phyloP scores from a whole-genome alignment of 2,888 invertebrate species.

The Scaeva pyrastri region DNA sequence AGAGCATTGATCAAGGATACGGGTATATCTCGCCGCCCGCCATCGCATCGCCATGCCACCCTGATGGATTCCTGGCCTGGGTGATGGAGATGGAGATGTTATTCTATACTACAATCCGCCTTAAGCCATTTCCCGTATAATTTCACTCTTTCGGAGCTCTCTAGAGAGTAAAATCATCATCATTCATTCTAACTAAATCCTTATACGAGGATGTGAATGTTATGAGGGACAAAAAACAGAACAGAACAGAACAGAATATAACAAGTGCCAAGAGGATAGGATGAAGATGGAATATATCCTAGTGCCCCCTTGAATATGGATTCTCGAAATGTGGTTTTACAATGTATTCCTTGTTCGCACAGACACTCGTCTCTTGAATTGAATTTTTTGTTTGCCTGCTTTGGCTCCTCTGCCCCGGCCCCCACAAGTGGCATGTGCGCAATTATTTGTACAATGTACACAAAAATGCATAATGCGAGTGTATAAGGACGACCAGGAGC shows the following conservation, averaged over 20 bases:
- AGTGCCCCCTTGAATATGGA: not conserved
- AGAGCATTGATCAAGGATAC: constrained; percentile 11
- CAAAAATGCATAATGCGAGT: constrained; percentile 70
- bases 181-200: constrained; percentile 73
- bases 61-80: too few relatives aligned
- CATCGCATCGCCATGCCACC: too few relatives aligned
- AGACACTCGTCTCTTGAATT: constrained; percentile 13
- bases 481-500: too few relatives aligned
- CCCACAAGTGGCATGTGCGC: constrained; percentile 58
- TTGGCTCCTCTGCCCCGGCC: too few relatives aligned
- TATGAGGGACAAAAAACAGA: constrained; percentile 13
- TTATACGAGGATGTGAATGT: constrained; percentile 31
- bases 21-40: too few relatives aligned
- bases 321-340: constrained; percentile 52
- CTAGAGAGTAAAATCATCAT: constrained; percentile 51
- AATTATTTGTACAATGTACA: constrained; percentile 69
- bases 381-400: not conserved
- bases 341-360: constrained; percentile 57
- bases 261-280: constrained; percentile 34
- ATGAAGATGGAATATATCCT: constrained; percentile 63
- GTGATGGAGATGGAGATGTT: too few relatives aligned
- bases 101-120: constrained; percentile 27
- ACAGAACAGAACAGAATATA: constrained; percentile 3
- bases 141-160: constrained; percentile 35
- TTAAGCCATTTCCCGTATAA: constrained; percentile 48